A percentile compares a stretch with the other conserved stretches of the same genome.
phyloP scores from a whole-genome alignment of 2,797 vertebrate genomes.

The Spea hammondii region DNA sequence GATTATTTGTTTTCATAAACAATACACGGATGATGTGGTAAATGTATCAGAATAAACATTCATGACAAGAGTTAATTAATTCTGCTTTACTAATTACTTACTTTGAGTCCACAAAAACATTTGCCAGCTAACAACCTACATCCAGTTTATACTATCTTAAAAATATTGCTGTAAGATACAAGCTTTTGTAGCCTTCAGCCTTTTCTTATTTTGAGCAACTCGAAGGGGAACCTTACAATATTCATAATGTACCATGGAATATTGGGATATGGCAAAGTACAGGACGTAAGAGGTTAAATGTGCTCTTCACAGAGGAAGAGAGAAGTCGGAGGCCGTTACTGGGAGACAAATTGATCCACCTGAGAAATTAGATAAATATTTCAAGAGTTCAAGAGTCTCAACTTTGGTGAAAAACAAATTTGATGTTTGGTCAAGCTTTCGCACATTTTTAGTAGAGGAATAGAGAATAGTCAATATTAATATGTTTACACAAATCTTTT shows the following conservation, averaged over 20 bases:
- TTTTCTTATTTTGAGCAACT: background rate
- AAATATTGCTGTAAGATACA: background rate
- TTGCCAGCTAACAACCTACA: conserved; percentile 15
- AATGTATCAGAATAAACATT: background rate
- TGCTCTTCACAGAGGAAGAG: too few relatives aligned
- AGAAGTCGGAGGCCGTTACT: too few relatives aligned
- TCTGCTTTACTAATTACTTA: conserved; percentile 19
- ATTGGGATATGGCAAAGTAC: too few relatives aligned
- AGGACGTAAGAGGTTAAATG: too few relatives aligned
- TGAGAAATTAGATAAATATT: too few relatives aligned
- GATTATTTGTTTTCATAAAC: conserved; percentile 3
- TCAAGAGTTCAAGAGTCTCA: too few relatives aligned
- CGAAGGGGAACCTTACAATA: background rate
- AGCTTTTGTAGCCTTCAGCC: background rate
- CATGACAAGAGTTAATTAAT: background rate
- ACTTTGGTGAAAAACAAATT: too few relatives aligned
- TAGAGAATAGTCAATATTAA: too few relatives aligned
- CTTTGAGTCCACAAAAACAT: conserved; percentile 16
- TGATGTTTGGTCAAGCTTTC: too few relatives aligned
- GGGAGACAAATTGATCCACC: too few relatives aligned
- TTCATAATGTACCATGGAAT: background rate
- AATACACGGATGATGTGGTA: background rate
- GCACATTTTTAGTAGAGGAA: too few relatives aligned
- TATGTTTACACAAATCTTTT: too few relatives aligned
- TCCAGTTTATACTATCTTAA: background rate